phyloP scores from a whole-genome alignment of 2,113 vertebrate species.

The Pogonocichla stellata region DNA sequence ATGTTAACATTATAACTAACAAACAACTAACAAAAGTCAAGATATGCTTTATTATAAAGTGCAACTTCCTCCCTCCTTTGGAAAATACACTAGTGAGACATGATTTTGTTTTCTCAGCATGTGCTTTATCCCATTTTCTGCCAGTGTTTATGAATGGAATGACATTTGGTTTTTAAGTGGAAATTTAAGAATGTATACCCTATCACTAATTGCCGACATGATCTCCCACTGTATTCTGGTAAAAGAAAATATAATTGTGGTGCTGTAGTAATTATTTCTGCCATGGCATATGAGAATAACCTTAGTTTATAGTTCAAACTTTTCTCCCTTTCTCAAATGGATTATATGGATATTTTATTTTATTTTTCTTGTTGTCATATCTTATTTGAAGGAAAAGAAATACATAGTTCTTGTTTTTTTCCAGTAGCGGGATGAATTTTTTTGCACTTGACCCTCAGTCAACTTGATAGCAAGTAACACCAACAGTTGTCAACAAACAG shows the following conservation, averaged over 20 bases:
- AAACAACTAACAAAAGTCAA: neutral
- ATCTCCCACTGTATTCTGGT: neutral
- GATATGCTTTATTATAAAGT: neutral
- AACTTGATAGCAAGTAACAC: neutral
- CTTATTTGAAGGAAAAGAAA: neutral
- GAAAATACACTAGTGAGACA: neutral
- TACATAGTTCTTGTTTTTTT: neutral
- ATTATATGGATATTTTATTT: neutral
- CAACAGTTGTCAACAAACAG: neutral
- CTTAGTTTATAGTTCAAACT: neutral
- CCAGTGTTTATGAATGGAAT: neutral
- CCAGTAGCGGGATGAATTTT: neutral
- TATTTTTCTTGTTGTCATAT: neutral
- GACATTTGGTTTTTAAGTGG: neutral
- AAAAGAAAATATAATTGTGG: neutral
- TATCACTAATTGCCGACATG: neutral
- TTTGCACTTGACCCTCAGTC: neutral
- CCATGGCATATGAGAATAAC: neutral
- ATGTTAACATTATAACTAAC: neutral
- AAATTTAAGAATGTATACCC: neutral
- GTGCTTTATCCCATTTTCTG: neutral
- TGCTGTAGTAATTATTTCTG: neutral
- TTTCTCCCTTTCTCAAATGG: neutral
- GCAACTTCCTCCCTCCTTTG: neutral
- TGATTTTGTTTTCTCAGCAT: neutral